A percentile compares a stretch with the other conserved stretches of the same genome.
phyloP scores from a whole-genome alignment of 2,113 vertebrate species.

The Cyanistes caeruleus region DNA sequence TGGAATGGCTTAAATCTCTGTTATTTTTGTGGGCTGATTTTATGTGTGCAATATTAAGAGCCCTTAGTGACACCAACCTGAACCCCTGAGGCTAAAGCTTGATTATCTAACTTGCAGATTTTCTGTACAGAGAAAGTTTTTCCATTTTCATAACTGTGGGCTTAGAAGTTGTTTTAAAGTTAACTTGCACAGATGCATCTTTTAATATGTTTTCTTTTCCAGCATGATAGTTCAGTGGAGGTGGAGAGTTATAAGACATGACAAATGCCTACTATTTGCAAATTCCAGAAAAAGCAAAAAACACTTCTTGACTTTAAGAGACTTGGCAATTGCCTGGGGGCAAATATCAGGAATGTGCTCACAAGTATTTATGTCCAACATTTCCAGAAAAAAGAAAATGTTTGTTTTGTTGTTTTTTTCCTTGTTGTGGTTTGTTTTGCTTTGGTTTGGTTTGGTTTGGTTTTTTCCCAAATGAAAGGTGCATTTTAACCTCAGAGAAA shows the following conservation, averaged over 20 bases:
- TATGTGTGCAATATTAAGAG: neutral
- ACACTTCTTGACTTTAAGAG: neutral
- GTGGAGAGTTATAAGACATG: neutral
- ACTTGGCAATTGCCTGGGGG: neutral
- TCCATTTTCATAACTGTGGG: neutral
- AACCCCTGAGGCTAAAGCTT: neutral
- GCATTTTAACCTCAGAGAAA: neutral
- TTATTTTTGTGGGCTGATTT: neutral
- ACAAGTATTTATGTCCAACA: neutral
- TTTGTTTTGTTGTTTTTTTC: neutral
- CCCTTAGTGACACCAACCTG: neutral
- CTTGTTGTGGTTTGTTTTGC: no score
- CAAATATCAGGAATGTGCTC: constrained; percentile 35
- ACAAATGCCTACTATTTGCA: constrained; percentile 25
- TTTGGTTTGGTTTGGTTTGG: no score
- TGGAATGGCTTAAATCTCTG: neutral
- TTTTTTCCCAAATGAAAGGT: neutral
- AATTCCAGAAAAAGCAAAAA: constrained; percentile 38
- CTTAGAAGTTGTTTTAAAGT: neutral
- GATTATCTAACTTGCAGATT: neutral
- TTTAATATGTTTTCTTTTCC: constrained; percentile 35
- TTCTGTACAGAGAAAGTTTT: neutral
- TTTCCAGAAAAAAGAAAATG: neutral
- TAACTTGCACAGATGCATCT: neutral
- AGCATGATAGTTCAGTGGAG: neutral